Percentiles rank a stretch among this genome's conserved stretches.
Conservation (phyloP, 2,888 invertebrate genomes). For the Hoplodrina blanda region DNA sequence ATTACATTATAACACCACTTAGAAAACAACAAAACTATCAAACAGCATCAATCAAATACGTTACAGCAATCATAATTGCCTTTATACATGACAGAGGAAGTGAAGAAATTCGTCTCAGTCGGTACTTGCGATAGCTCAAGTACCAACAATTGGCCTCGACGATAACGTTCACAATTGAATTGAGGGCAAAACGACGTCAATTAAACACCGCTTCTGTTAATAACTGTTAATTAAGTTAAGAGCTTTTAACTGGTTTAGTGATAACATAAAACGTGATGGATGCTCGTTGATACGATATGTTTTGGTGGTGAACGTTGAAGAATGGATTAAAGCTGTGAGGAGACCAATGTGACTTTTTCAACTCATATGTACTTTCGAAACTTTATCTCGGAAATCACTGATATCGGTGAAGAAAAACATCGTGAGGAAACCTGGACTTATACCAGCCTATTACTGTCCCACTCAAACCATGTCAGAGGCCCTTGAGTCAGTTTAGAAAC, state of each 20-base stretch:
- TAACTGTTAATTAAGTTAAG: constrained; percentile 84
- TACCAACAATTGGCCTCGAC: constrained; percentile 73
- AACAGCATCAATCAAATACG: constrained; percentile 45
- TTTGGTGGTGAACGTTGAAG: not conserved
- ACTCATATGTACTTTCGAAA: too few species aligned
- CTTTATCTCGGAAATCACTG: too few species aligned
- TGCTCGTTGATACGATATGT: constrained; percentile 40
- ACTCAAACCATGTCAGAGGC: too few species aligned
- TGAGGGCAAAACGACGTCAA: constrained; percentile 80
- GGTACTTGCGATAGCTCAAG: constrained; percentile 65
- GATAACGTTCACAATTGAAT: constrained; percentile 84
- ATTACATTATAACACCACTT: constrained; percentile 16
- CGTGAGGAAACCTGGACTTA: too few species aligned
- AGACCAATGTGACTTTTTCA: too few species aligned
- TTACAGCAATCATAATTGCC: constrained; percentile 49
- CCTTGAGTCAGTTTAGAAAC: too few species aligned
- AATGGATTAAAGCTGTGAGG: not conserved
- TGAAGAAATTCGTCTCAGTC: constrained; percentile 56
- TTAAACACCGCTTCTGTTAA: constrained; percentile 85
- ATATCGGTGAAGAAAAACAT: too few species aligned
- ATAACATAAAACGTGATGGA: constrained; percentile 62
- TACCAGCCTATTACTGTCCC: too few species aligned
- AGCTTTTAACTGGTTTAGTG: constrained; percentile 74
- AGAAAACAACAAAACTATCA: constrained; percentile 36
- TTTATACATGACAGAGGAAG: constrained; percentile 55